Base-by-base conservation (phyloP, 2,888 invertebrate genomes). In the Lysandra coridon region DNA sequence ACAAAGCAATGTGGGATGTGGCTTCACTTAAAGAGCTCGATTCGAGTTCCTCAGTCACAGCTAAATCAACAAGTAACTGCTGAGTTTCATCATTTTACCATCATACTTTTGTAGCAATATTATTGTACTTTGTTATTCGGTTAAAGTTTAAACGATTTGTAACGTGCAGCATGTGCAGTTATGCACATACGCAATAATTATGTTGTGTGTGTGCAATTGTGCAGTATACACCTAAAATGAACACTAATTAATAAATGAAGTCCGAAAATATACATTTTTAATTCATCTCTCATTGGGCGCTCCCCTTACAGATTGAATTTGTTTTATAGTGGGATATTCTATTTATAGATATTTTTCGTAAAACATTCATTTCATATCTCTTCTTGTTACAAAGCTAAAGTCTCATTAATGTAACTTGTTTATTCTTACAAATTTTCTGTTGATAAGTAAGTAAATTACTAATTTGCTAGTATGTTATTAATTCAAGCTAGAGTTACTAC, bases 41-140 rank as follows among this genome's bases (percentile, higher is more conserved):
- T 30, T 14, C 49, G 33, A 53, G 30, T 33, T 14, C 10, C 57
- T 6, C 53, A 76, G 76, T 76, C 57, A 44, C 57, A 4, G 76
- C n/a, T 76, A 57, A 76, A 76, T 76, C 76, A 76, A 76, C 76
- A 76, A 76, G 76, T 76, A 14, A 75, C 49, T 53, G 57, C 76
- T 37, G 30, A 23, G 77, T 37, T 5, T 69, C 69, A 69, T 69
- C 12, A 14, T 69, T 33, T 33, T 69, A 69, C 33, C 69, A 37
- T 37, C 69, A 33, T 69, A 37, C 69, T 69, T 69, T 69, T 17
- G 17, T 23, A 33, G 17, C 33, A 37, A 69, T 69, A 12, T 57
- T 17, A 69, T 69, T 69, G 17, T 69, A 69, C 69, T 69, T 14
- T 69, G 69, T 69, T 7, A 30, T 4, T 33, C 69, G 14, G 69